Evolutionary conservation across 2,797 vertebrate genomes (phyloP).

Genomic region (Spea hammondii): DNA sequence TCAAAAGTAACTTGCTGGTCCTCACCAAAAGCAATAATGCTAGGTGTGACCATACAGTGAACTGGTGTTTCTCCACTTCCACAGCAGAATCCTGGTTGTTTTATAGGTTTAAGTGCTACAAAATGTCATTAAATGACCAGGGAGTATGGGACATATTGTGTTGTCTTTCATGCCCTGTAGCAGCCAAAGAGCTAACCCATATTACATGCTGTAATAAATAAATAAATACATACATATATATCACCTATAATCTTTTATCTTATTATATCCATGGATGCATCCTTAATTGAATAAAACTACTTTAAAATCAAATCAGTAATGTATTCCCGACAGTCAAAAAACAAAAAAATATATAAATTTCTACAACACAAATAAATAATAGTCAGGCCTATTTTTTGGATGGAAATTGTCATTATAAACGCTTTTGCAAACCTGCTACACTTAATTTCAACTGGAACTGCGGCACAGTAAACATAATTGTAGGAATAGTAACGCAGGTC

Average conservation of each 20-base stretch:
- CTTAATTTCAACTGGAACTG: no score
- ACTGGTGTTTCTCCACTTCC: no score
- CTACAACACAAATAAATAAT: constrained; percentile 46
- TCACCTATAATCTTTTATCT: neutral
- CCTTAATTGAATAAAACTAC: constrained; percentile 4
- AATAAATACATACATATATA: constrained; percentile 38
- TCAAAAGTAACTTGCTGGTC: constrained; percentile 16
- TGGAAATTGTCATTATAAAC: no score
- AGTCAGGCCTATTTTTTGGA: neutral
- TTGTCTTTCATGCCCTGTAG: neutral
- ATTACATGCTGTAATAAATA: constrained; percentile 41
- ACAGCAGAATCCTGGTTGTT: neutral
- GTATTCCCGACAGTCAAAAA: constrained; percentile 13
- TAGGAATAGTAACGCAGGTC: no score
- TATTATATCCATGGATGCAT: constrained; percentile 6
- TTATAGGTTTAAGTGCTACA: neutral
- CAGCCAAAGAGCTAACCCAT: neutral
- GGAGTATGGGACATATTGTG: neutral
- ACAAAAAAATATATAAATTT: constrained; percentile 11
- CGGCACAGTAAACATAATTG: no score
- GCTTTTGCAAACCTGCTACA: no score
- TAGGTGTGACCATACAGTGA: neutral
- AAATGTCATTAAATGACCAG: neutral
- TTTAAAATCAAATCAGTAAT: constrained; percentile 3
- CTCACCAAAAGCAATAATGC: neutral